phyloP scores from a whole-genome alignment of 2,113 vertebrate genomes.

The Panurus biarmicus region DNA sequence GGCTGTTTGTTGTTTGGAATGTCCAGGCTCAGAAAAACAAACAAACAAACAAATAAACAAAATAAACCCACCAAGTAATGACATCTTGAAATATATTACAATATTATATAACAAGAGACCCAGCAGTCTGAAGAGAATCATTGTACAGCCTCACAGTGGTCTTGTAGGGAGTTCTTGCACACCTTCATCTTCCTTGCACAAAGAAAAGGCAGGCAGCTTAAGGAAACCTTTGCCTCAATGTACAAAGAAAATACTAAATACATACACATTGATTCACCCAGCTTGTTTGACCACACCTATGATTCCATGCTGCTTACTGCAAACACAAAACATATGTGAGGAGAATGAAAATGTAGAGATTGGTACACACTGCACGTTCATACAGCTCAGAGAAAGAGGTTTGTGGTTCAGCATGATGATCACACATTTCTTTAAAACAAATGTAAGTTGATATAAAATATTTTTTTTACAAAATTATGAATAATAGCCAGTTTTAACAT shows the following conservation, averaged over 20 bases:
- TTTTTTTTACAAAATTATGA: not conserved
- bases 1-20: not conserved
- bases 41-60: not conserved
- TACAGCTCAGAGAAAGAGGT: not conserved
- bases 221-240: not conserved
- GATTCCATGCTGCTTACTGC: not conserved
- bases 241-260: not conserved
- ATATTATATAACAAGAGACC: not conserved
- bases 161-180: not conserved
- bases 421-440: not conserved
- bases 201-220: not conserved
- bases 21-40: not conserved
- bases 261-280: not conserved
- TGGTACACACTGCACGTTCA: not conserved
- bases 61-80: not conserved
- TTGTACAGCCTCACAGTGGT: not conserved
- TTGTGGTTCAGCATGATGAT: not conserved
- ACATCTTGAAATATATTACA: not conserved
- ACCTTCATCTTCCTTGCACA: not conserved
- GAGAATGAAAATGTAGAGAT: not conserved
- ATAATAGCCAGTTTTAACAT: not conserved
- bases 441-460: not conserved
- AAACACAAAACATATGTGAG: not conserved
- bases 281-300: not conserved
- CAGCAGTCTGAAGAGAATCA: not conserved